phyloP scores from a whole-genome alignment of 2,113 vertebrate species.

The Arothron firmamentum region DNA sequence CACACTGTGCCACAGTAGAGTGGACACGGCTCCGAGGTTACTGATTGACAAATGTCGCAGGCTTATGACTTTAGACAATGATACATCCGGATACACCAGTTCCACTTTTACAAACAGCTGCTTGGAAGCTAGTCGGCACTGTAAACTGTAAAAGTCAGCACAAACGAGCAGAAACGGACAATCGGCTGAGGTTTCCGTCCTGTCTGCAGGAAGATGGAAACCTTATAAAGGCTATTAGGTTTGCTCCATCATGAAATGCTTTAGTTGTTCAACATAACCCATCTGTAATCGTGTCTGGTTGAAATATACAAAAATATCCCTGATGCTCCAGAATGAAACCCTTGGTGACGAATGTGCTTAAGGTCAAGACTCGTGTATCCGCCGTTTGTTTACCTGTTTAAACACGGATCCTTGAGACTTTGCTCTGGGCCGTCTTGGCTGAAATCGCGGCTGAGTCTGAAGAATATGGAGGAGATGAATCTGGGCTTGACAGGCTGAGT shows the following conservation, averaged over 20 bases:
- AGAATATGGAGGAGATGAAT: constrained; percentile 29
- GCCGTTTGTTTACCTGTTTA: constrained; percentile 16
- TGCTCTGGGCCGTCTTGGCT: background rate
- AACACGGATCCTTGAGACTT: background rate
- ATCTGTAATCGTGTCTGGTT: background rate
- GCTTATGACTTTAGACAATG: constrained; percentile 3
- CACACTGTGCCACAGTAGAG: background rate
- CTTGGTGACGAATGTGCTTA: too few species aligned
- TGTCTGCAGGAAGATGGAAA: background rate
- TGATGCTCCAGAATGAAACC: too few species aligned
- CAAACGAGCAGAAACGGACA: background rate
- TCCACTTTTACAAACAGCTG: background rate
- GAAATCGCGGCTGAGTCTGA: constrained; percentile 17
- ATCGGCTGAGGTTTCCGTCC: background rate
- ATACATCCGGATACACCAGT: background rate
- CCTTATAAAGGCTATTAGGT: background rate
- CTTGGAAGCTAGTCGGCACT: background rate
- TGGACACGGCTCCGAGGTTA: constrained; percentile 12
- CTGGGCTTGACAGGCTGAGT: background rate
- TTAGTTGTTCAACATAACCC: background rate
- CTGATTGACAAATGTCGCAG: constrained; percentile 26
- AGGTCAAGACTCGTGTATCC: background rate
- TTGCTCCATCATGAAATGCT: background rate
- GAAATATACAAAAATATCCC: background rate
- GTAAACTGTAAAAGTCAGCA: background rate